Base-by-base conservation (phyloP, 2,888 invertebrate genomes). In the Tenthredo distinguenda region DNA sequence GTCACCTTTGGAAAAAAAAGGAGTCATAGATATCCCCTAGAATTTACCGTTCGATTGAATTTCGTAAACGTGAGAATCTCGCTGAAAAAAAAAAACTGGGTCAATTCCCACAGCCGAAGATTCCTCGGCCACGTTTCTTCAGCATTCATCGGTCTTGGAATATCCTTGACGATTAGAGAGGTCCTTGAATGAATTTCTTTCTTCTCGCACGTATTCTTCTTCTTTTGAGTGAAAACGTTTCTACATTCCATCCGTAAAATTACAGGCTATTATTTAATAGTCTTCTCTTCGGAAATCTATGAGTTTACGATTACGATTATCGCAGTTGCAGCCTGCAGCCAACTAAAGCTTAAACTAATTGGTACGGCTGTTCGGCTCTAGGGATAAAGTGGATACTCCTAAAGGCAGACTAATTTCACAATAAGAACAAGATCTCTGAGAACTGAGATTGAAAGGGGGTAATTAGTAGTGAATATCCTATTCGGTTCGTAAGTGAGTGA, bases 371-470 rank as follows among this genome's bases (percentile, higher is more conserved):
- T 68, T 34, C 34, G 18, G 34, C 34, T 15, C 34, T 68, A 34
- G 34, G 34, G 34, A 31, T 18, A 68, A 68, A 68, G 68, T 68
- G 34, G 68, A 68, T 26, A 34, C 18, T 68, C 68, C 68, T 18
- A 4, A 7, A 68, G 68, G 34, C 34, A 68, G 31, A 34, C 31
- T 68, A 34, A 68, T 68, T 68, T 68, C 68, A 68, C 68, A 68
- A 68, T 34, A 68, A 68, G 34, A 68, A 68, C 34, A 34, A 34
- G 31, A 68, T 31, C 34, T 68, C 34, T 15, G 6, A 68, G 68
- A 68, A 68, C 31, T 68, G 15, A 68, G 34, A 68, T 68, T 68
- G 68, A 34, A 68, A 68, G 74, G 74, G 74, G 72, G 72, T 74
- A 74, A 74, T 74, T 74, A 74, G 74, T 12, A 74, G 74, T n/a